Conservation (phyloP, 2,797 vertebrate species). For the Acanthurus leucopareius region DNA sequence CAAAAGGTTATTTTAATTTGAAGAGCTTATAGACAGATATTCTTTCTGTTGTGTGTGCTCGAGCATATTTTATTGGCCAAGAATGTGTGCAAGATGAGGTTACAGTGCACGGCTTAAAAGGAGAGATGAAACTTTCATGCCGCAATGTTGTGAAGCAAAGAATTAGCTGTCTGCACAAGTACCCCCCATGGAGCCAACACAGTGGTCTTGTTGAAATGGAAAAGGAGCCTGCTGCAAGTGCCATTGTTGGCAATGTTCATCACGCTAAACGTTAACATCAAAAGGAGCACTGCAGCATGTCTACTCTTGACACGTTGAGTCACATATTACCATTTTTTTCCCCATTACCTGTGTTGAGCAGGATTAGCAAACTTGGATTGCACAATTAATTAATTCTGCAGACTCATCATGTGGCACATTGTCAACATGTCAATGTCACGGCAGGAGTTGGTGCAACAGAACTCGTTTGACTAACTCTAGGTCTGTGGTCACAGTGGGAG, state of each 20-base stretch:
- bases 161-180: neutral
- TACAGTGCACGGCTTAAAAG: neutral
- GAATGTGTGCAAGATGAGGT: neutral
- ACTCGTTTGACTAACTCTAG: slow-evolving; percentile 12
- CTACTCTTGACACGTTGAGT: neutral
- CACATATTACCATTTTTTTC: neutral
- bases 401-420: slow-evolving; percentile 15
- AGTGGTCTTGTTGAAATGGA: slow-evolving; percentile 13
- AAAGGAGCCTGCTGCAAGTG: neutral
- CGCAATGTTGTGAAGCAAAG: neutral
- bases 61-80: neutral
- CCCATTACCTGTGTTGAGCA: slow-evolving; percentile 1
- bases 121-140: neutral
- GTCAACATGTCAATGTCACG: slow-evolving; percentile 24
- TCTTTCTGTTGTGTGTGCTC: neutral
- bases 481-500: slow-evolving; percentile 22
- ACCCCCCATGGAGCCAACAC: neutral
- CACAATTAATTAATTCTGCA: slow-evolving; percentile 20
- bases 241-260: neutral
- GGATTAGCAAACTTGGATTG: neutral
- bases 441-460: slow-evolving; percentile 5
- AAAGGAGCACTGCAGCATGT: neutral
- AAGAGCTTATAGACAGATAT: neutral
- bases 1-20: neutral
- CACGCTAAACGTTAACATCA: neutral